Percentiles rank a stretch among this genome's conserved stretches.
Evolutionary conservation across 2,888 invertebrate species (phyloP).

Genomic region (Heliconius cydno): DNA sequence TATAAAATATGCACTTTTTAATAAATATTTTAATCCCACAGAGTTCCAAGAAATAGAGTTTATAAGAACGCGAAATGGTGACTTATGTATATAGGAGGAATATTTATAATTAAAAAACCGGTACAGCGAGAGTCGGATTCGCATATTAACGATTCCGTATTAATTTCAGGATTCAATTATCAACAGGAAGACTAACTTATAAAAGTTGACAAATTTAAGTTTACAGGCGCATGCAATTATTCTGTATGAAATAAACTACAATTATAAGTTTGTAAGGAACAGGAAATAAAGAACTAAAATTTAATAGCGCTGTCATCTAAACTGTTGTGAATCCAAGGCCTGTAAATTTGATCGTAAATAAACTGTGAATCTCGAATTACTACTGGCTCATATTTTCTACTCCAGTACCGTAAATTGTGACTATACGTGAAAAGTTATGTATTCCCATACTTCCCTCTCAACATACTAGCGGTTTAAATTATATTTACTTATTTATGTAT

Average conservation of each 20-base stretch:
- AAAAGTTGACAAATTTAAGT: too few relatives aligned
- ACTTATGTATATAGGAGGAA: too few relatives aligned
- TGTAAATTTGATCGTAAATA: constrained; percentile 16
- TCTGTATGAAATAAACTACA: too few relatives aligned
- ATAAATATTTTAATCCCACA: background rate
- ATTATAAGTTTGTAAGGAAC: background rate
- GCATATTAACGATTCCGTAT: too few relatives aligned
- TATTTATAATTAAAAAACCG: too few relatives aligned
- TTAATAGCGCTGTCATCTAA: constrained; percentile 8
- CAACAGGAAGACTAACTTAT: too few relatives aligned
- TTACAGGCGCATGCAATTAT: too few relatives aligned
- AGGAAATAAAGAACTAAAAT: background rate
- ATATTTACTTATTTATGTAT: background rate
- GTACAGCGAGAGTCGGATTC: too few relatives aligned
- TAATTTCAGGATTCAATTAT: too few relatives aligned
- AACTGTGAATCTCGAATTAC: background rate
- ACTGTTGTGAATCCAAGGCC: background rate
- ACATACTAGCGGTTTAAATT: background rate
- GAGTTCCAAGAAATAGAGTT: background rate
- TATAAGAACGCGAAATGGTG: background rate
- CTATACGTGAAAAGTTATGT: background rate
- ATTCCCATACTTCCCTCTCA: background rate
- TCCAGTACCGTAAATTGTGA: background rate
- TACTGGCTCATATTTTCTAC: background rate
- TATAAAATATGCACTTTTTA: constrained; percentile 1